phyloP scores from a whole-genome alignment of 2,888 invertebrate genomes.

The Flexamia atlantica region DNA sequence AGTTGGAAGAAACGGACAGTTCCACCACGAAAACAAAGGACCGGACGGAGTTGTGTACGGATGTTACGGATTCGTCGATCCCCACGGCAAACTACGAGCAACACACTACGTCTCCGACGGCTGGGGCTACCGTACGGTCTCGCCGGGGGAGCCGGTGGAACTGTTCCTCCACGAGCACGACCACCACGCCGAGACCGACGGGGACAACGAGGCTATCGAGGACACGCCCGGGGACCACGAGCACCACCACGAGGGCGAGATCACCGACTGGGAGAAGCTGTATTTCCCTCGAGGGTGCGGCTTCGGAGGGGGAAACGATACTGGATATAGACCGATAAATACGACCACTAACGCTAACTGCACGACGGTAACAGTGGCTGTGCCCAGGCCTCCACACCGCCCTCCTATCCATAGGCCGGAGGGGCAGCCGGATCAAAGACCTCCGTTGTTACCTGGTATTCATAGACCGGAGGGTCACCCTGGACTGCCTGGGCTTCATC shows the following conservation, averaged over 20 bases:
- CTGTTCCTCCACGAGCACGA: slow-evolving; percentile 78
- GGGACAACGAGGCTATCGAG: slow-evolving; percentile 70
- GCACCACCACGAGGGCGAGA: slow-evolving; percentile 77
- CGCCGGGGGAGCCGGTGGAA: slow-evolving; percentile 83
- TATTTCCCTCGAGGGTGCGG: slow-evolving; percentile 87
- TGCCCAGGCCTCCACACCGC: slow-evolving; percentile 61
- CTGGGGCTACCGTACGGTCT: slow-evolving; percentile 86
- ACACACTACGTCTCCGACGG: slow-evolving; percentile 89
- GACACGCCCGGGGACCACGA: slow-evolving; percentile 67
- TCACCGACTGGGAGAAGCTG: slow-evolving; percentile 82
- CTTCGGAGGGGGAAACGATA: slow-evolving; percentile 72
- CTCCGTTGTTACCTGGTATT: slow-evolving; percentile 36
- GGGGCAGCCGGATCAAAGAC: slow-evolving; percentile 59
- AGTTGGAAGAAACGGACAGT: slow-evolving; percentile 85
- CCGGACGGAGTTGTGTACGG: slow-evolving; percentile 89
- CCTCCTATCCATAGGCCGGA: slow-evolving; percentile 65
- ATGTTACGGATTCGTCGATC: slow-evolving; percentile 88
- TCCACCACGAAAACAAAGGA: slow-evolving; percentile 87
- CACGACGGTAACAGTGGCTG: slow-evolving; percentile 16
- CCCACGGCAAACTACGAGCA: slow-evolving; percentile 81
- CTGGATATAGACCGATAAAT: not conserved
- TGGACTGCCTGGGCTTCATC: slow-evolving; percentile 45
- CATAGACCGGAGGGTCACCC: slow-evolving; percentile 68
- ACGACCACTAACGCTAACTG: slow-evolving; percentile 20
- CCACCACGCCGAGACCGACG: slow-evolving; percentile 69